These are phyloP conservation scores for Siniperca chuatsi DNA, from an alignment of 2,113 vertebrate genomes.

Conservation along the genomic window DNA sequence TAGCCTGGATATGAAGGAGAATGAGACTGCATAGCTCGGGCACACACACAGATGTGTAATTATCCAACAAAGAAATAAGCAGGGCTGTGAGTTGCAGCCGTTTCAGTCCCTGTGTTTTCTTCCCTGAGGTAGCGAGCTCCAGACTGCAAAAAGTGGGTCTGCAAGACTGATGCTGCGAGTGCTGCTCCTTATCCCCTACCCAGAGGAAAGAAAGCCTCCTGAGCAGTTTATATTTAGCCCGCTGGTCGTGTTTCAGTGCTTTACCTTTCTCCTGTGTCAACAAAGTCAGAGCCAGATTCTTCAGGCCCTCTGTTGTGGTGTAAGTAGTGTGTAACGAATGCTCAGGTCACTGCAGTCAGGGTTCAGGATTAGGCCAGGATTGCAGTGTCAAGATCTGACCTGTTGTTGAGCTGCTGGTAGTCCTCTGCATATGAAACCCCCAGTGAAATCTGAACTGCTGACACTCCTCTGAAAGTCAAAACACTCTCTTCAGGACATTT, in stretches of 20 bases:
- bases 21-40: neutral
- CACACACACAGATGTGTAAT: conserved; percentile 67
- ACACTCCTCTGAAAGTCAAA: conserved; percentile 67
- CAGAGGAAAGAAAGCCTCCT: conserved; percentile 70
- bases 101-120: conserved; percentile 51
- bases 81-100: conserved; percentile 39
- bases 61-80: conserved; percentile 61
- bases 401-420: conserved; percentile 55
- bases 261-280: conserved; percentile 72
- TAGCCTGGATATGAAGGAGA: conserved; percentile 36
- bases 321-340: conserved; percentile 33
- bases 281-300: conserved; percentile 64
- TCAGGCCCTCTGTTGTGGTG: conserved; percentile 15
- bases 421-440: conserved; percentile 41
- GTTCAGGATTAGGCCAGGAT: conserved; percentile 57
- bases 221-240: conserved; percentile 80
- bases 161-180: conserved; percentile 80
- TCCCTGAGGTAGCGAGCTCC: conserved; percentile 66
- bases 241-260: conserved; percentile 68
- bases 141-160: conserved; percentile 80
- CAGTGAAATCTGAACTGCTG: conserved; percentile 73
- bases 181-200: conserved; percentile 67
- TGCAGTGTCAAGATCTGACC: conserved; percentile 46
- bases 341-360: conserved; percentile 49
- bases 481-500: conserved; percentile 65